These are phyloP conservation scores for Parnassius glacialis DNA, from an alignment of 2,888 invertebrate genomes.

Conservation along the genomic window DNA sequence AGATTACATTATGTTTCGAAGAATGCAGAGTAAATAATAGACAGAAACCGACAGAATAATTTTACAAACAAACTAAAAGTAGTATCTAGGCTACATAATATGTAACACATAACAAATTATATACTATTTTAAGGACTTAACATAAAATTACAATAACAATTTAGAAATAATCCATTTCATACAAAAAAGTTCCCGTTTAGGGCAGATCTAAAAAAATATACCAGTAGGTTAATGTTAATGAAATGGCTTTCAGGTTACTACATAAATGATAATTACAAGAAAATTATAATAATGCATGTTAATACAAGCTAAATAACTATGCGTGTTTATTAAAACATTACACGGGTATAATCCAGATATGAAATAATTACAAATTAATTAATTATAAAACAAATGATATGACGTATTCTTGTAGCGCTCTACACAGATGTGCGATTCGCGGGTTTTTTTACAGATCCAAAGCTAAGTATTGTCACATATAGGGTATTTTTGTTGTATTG, in stretches of 20 bases:
- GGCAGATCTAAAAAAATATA: constrained; percentile 47
- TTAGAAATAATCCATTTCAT: constrained; percentile 60
- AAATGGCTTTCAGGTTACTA: constrained; percentile 48
- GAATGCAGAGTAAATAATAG: no score
- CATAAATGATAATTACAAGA: constrained; percentile 34
- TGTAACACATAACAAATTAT: no score
- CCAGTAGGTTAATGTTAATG: constrained; percentile 35
- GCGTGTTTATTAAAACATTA: constrained; percentile 54
- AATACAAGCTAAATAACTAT: constrained; percentile 50
- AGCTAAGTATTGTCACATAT: constrained; percentile 39
- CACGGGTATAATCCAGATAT: constrained; percentile 62
- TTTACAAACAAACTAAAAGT: no score
- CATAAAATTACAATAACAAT: constrained; percentile 4
- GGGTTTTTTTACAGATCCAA: constrained; percentile 39
- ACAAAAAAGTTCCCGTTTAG: constrained; percentile 75
- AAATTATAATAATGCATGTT: constrained; percentile 35
- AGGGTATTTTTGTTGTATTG: no score
- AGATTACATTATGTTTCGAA: no score
- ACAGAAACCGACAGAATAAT: no score
- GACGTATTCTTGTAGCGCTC: constrained; percentile 79
- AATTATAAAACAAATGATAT: constrained; percentile 80
- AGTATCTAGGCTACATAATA: no score
- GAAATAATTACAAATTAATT: constrained; percentile 66
- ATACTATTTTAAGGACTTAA: background rate
- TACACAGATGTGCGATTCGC: constrained; percentile 60